Conservation (phyloP, 2,888 invertebrate species). For the Oscheius sp. region DNA sequence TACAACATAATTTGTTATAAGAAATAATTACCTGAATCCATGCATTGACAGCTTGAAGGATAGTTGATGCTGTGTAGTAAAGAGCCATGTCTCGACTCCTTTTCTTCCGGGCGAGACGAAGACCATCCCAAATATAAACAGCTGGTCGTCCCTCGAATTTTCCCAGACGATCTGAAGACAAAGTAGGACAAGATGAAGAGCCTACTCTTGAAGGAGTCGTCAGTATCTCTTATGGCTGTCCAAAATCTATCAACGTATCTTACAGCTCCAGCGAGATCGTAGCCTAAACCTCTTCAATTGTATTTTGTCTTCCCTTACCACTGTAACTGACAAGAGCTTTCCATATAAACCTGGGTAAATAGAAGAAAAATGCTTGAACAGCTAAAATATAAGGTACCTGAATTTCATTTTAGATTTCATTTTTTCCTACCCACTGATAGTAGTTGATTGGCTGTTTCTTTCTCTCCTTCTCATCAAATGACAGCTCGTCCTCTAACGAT, state of each 20-base stretch:
- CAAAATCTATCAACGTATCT: conserved; percentile 63
- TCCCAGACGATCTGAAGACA: conserved; percentile 41
- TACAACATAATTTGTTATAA: not conserved
- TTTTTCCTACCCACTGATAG: conserved; percentile 65
- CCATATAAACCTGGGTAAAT: conserved; percentile 68
- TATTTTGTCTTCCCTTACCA: conserved; percentile 54
- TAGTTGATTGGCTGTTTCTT: conserved; percentile 60
- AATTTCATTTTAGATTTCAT: not conserved
- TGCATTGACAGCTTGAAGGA: conserved; percentile 62
- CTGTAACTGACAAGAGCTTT: conserved; percentile 59
- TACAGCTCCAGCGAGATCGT: conserved; percentile 57
- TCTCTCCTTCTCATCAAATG: conserved; percentile 58
- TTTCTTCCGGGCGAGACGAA: conserved; percentile 61
- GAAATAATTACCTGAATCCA: conserved; percentile 40
- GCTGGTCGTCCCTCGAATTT: conserved; percentile 61
- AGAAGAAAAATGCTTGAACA: conserved; percentile 67
- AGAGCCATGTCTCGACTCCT: conserved; percentile 54
- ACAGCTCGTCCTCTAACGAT: conserved; percentile 56
- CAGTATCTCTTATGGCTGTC: conserved; percentile 43
- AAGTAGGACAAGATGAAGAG: not conserved
- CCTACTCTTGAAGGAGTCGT: conserved; percentile 45
- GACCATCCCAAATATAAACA: conserved; percentile 67
- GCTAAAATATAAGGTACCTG: conserved; percentile 69
- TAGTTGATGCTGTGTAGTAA: conserved; percentile 60
- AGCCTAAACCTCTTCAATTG: conserved; percentile 40